Conservation (phyloP, 53 echinoderm and acorn worm species). For the Paelopatides confundens region DNA sequence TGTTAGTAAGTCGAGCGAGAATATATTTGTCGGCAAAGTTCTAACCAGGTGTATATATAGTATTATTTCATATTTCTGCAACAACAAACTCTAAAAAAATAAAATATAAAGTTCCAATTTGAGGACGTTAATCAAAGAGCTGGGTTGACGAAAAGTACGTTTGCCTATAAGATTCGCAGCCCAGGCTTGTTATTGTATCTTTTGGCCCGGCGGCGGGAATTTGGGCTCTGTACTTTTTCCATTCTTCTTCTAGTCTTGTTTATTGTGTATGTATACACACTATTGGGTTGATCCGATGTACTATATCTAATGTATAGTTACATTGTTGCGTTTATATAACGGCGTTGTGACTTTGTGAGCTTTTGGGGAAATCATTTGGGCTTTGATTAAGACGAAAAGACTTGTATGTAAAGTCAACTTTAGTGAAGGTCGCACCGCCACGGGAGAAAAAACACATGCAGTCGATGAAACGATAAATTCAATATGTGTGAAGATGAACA, state of each 20-base stretch:
- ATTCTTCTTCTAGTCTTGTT: not conserved
- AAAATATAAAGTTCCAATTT: not conserved
- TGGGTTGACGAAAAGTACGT: constrained; percentile 28
- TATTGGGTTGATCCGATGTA: not conserved
- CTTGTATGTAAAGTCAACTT: not conserved
- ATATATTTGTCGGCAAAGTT: not conserved
- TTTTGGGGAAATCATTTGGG: not conserved
- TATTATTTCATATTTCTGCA: constrained; percentile 23
- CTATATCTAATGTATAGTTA: not conserved
- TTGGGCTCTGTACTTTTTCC: constrained; percentile 23
- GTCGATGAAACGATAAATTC: not conserved
- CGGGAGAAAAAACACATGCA: not conserved
- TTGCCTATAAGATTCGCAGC: constrained; percentile 23
- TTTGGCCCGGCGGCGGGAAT: constrained; percentile 23
- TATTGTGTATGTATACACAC: not conserved
- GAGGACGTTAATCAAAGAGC: not conserved
- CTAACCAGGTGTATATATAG: not conserved
- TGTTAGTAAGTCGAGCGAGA: constrained; percentile 16
- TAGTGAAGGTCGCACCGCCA: not conserved
- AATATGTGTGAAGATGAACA: not conserved
- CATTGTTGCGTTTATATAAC: not conserved
- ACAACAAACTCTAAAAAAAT: not conserved
- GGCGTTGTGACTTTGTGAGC: not conserved
- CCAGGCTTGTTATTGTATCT: constrained; percentile 27
- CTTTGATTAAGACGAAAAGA: not conserved